Base-by-base conservation (phyloP, 2,113 vertebrate species). In the Takifugu bimaculatus region DNA sequence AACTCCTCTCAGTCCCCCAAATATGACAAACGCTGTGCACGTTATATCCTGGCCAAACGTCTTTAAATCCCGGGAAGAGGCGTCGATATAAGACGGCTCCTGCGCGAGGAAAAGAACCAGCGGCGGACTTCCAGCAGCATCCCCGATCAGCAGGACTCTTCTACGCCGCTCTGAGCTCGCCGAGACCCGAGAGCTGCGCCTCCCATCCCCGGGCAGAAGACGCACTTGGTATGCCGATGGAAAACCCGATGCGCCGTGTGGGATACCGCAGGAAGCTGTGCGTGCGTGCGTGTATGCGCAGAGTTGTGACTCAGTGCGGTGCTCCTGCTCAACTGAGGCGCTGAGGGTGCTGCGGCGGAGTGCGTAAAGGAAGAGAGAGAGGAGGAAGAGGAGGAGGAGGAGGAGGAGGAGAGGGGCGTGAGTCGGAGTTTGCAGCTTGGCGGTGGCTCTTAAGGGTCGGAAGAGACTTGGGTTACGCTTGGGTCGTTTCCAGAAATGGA, bases 291-390 rank as follows among this genome's bases (percentile, higher is more conserved):
- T 52, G 71, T 12, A 68, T 29, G 68, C 6, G 60, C 64, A 67
- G 12, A 45, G 48, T 6, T 48, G 45, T 48, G 82, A 78, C 82
- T 86, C 74, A 62, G 85, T 87, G 85, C 84, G 74, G 80, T 59
- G 84, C 81, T 88, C 78, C 77, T 81, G 77, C 77, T 85, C 79
- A 64, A 87, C 85, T 88, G 87, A 85, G 78, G 77, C 74, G 78
- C 71, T 68, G 78, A 76, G 69, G 75, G 74, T 79, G 85, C 82
- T 85, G 87, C 87, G 54, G 82, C 82, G 70, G 65, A 88, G 85
- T 77, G 79, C 50, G 79, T 39, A 85, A 26, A 55, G 70, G 58
- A 29, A 29, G 75, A 65, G 77, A 60, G 48, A 20, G 48, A 50
- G 48, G 48, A 50, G n/a, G 15, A 50, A n/a, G 20, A 25, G 20